Evolutionary conservation across 2,888 invertebrate species (phyloP).

Genomic region (Pherbina coryleti): DNA sequence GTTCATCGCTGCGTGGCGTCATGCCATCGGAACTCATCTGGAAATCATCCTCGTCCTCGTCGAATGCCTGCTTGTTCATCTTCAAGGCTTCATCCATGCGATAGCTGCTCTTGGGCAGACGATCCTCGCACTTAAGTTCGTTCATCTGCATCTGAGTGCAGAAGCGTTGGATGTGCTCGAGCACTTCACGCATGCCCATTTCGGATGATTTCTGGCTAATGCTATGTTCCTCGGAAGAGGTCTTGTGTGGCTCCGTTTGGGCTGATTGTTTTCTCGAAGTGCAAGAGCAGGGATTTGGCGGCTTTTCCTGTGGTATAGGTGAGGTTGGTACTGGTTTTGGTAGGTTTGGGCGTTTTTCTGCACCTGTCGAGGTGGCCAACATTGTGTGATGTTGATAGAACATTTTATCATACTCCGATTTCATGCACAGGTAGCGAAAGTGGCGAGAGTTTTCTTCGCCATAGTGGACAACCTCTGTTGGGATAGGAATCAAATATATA

Average conservation of each 20-base stretch:
- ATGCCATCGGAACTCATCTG: conserved; percentile 58
- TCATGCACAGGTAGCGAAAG: conserved; percentile 68
- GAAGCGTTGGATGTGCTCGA: conserved; percentile 61
- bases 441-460: conserved; percentile 67
- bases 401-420: conserved; percentile 69
- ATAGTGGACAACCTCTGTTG: conserved; percentile 61
- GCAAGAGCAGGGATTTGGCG: conserved; percentile 50
- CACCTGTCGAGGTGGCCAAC: conserved; percentile 40
- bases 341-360: neutral
- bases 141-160: conserved; percentile 55
- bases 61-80: conserved; percentile 46
- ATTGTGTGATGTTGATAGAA: conserved; percentile 65
- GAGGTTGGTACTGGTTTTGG: neutral
- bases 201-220: conserved; percentile 59
- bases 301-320: neutral
- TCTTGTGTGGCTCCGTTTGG: conserved; percentile 45
- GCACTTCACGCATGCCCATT: conserved; percentile 57
- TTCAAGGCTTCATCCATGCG: conserved; percentile 40
- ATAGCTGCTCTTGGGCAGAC: conserved; percentile 25
- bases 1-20: conserved; percentile 55
- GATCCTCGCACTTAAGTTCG: conserved; percentile 48
- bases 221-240: conserved; percentile 54
- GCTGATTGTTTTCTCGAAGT: conserved; percentile 47
- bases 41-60: conserved; percentile 55
- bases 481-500: too few relatives aligned